Conservation (phyloP, 2,113 vertebrate species). For the Plectropomus leopardus region DNA sequence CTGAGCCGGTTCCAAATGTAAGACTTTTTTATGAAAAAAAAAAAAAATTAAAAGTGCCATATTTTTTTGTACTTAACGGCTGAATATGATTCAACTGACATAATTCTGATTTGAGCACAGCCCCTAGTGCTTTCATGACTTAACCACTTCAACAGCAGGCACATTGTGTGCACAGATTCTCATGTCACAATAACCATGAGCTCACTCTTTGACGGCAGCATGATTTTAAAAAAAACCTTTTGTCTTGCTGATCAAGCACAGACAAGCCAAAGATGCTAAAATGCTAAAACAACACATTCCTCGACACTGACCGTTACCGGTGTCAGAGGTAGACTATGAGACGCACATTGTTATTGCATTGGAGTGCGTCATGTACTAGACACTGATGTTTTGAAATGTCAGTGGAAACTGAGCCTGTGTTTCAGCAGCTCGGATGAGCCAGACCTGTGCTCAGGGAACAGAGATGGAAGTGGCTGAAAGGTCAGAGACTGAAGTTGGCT, state of each 20-base stretch:
- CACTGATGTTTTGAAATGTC: constrained; percentile 52
- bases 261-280: constrained; percentile 1
- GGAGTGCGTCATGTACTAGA: constrained; percentile 26
- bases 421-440: constrained; percentile 57
- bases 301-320: constrained; percentile 25
- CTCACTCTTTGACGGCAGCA: no score
- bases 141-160: no score
- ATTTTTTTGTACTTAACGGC: no score
- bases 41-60: no score
- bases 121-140: no score
- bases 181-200: no score
- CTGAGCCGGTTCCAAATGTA: no score
- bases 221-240: neutral
- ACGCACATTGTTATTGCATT: constrained; percentile 28
- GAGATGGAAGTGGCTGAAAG: constrained; percentile 49
- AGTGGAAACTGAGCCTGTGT: constrained; percentile 59
- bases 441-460: constrained; percentile 20
- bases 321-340: constrained; percentile 23
- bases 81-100: no score
- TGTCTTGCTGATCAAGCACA: neutral
- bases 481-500: constrained; percentile 44
- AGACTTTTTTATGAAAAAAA: no score
- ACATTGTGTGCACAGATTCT: no score
- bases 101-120: no score
- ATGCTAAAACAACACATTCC: constrained; percentile 43